phyloP scores from a whole-genome alignment of 2,888 invertebrate genomes.

The Xanthostigma xanthostigma region DNA sequence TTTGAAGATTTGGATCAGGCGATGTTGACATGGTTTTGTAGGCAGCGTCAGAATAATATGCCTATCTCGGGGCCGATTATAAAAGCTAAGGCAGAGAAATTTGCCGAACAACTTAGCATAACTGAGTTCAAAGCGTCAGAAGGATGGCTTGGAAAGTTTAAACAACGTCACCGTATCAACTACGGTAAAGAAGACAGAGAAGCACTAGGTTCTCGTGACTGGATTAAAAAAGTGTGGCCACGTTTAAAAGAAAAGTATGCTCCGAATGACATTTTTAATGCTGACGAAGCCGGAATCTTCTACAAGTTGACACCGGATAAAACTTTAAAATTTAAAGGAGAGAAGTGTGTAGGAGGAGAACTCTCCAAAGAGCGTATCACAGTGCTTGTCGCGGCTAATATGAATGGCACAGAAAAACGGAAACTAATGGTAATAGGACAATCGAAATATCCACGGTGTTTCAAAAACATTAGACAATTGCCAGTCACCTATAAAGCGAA shows the following conservation, averaged over 20 bases:
- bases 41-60: slow-evolving; percentile 17
- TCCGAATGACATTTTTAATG: slow-evolving; percentile 11
- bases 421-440: slow-evolving; percentile 16
- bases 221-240: too few relatives aligned
- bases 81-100: background rate
- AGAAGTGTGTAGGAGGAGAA: slow-evolving; percentile 14
- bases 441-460: slow-evolving; percentile 15
- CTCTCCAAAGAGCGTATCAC: slow-evolving; percentile 14
- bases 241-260: background rate
- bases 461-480: slow-evolving; percentile 13
- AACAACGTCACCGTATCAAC: slow-evolving; percentile 9
- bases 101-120: slow-evolving; percentile 14
- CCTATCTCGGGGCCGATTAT: slow-evolving; percentile 14
- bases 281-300: slow-evolving; percentile 18
- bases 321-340: slow-evolving; percentile 17
- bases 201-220: slow-evolving; percentile 2
- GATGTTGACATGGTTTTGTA: background rate
- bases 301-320: slow-evolving; percentile 18
- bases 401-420: slow-evolving; percentile 15
- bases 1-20: too few relatives aligned
- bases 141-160: slow-evolving; percentile 19
- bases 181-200: slow-evolving; percentile 4
- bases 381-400: slow-evolving; percentile 16
- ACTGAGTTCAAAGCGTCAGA: slow-evolving; percentile 17
- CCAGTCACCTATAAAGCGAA: slow-evolving; percentile 18